phyloP scores from a whole-genome alignment of 2,113 vertebrate genomes.

The Echinops telfairi region DNA sequence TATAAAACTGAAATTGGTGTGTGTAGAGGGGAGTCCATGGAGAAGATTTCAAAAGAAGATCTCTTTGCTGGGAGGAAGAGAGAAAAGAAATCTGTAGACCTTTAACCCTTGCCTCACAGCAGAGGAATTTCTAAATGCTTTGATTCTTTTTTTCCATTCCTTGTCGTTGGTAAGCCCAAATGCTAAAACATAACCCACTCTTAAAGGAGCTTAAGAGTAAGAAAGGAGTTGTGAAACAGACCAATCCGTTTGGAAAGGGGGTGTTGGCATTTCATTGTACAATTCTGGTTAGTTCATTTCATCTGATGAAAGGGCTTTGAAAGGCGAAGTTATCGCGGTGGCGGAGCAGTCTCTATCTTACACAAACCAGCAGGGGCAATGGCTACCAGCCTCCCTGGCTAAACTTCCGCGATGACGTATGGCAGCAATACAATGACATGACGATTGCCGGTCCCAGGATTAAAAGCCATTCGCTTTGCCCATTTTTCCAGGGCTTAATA shows the following conservation, averaged over 20 bases:
- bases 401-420: not conserved
- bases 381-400: not conserved
- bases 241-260: constrained; percentile 52
- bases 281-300: not conserved
- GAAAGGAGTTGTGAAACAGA: constrained; percentile 37
- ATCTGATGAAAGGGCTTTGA: constrained; percentile 45
- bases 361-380: constrained; percentile 19
- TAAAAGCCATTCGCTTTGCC: constrained; percentile 20
- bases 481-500: constrained; percentile 61
- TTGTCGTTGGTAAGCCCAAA: not conserved
- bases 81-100: constrained; percentile 70
- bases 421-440: constrained; percentile 44
- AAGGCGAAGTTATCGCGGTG: not conserved
- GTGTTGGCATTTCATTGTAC: not conserved
- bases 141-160: not conserved
- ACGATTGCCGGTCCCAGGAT: not conserved
- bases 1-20: constrained; percentile 85
- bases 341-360: constrained; percentile 25
- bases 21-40: constrained; percentile 79
- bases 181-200: not conserved
- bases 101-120: constrained; percentile 75
- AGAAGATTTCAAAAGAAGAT: constrained; percentile 85
- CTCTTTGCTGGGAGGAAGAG: constrained; percentile 39
- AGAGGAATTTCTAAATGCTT: constrained; percentile 61
- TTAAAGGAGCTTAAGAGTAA: constrained; percentile 36